Evolutionary conservation across 1,140 invertebrate species (phyloP).

Genomic region (Tetramorium alpestre): DNA sequence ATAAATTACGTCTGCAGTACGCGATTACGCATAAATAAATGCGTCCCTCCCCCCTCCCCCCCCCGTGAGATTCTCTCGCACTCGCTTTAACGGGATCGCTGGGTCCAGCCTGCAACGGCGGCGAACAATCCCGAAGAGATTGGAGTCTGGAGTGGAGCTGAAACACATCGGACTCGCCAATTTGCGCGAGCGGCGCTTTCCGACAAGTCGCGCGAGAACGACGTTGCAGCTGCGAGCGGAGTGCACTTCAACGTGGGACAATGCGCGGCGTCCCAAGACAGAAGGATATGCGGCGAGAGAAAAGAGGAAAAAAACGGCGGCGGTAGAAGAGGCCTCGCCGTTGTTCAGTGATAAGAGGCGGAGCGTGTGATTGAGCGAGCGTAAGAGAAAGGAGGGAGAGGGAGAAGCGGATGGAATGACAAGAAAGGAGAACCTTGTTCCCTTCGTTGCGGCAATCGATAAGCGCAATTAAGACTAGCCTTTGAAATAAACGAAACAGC

Average conservation of each 20-base stretch:
- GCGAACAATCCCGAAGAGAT: neutral
- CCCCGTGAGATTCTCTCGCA: neutral
- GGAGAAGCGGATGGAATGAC: neutral
- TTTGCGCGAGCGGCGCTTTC: constrained; percentile 20
- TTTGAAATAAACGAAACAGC: constrained; percentile 26
- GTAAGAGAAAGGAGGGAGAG: neutral
- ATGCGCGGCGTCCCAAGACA: constrained; percentile 36
- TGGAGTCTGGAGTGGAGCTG: constrained; percentile 21
- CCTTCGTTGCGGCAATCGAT: constrained; percentile 50
- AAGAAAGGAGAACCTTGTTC: constrained; percentile 27
- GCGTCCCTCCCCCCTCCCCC: no score
- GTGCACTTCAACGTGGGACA: constrained; percentile 57
- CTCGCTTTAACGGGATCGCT: neutral
- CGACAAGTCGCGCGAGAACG: constrained; percentile 31
- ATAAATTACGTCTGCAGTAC: neutral
- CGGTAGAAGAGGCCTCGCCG: constrained; percentile 21
- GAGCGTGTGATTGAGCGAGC: constrained; percentile 37
- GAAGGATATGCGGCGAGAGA: neutral
- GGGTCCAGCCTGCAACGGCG: neutral
- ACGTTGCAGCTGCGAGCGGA: constrained; percentile 25
- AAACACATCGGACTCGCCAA: constrained; percentile 8
- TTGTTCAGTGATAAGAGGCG: constrained; percentile 57
- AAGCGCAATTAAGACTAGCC: constrained; percentile 40
- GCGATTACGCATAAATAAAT: neutral
- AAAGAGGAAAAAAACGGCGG: neutral